Evolutionary conservation across 64 coral and sea anemone species (phyloP).

Genomic region (Montipora cactus): DNA sequence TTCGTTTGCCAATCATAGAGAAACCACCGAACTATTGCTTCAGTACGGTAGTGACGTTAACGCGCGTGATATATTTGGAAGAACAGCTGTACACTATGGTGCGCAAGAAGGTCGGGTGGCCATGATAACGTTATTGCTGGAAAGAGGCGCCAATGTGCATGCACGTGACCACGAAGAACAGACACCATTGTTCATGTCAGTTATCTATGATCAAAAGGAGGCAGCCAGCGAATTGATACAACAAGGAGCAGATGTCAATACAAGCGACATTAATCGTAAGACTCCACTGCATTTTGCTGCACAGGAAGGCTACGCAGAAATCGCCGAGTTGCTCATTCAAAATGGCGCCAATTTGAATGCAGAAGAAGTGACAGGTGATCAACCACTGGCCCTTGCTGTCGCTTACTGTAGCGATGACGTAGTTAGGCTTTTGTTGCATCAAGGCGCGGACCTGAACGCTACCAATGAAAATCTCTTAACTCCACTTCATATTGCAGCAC

Average conservation of each 20-base stretch:
- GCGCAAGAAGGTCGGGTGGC: conserved; percentile 80
- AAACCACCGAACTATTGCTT: conserved; percentile 69
- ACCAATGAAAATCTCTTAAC: conserved; percentile 69
- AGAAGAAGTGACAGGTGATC: conserved; percentile 76
- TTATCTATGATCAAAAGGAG: conserved; percentile 73
- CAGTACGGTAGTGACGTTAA: conserved; percentile 77
- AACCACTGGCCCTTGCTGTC: conserved; percentile 79
- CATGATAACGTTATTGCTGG: conserved; percentile 68
- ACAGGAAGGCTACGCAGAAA: conserved; percentile 78
- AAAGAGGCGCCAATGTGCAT: conserved; percentile 67
- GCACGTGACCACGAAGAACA: conserved; percentile 80
- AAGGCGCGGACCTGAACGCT: conserved; percentile 64
- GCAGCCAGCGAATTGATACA: conserved; percentile 54
- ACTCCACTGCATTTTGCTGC: conserved; percentile 82
- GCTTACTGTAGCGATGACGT: conserved; percentile 85
- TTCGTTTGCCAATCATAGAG: conserved; percentile 66
- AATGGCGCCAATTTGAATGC: conserved; percentile 63
- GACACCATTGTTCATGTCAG: conserved; percentile 77
- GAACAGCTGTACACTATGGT: conserved; percentile 87
- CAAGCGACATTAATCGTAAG: conserved; percentile 50
- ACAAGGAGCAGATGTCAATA: conserved; percentile 68
- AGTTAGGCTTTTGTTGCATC: conserved; percentile 65
- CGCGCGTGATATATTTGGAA: conserved; percentile 81
- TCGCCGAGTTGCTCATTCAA: conserved; percentile 72
- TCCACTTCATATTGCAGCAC: conserved; percentile 84